Evolutionary conservation across 1,140 invertebrate genomes (phyloP).

Genomic region (Ostrea denselamellosa): DNA sequence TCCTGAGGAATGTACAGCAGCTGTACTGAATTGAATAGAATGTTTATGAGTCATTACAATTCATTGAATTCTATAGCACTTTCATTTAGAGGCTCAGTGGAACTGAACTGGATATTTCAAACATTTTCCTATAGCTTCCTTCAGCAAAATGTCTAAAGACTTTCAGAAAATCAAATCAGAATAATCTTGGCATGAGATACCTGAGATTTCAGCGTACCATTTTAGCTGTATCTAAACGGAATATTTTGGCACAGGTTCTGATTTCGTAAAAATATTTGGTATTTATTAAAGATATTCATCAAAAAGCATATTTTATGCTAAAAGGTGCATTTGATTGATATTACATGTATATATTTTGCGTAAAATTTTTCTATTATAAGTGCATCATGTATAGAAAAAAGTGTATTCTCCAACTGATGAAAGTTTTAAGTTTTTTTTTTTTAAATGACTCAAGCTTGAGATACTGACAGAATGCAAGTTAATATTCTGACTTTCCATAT

Average conservation of each 20-base stretch:
- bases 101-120: background rate
- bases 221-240: slow-evolving; percentile 2
- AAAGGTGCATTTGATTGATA: background rate
- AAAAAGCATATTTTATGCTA: background rate
- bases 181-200: background rate
- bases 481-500: too few species aligned
- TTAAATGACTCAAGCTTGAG: too few species aligned
- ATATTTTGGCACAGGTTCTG: slow-evolving; percentile 19
- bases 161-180: slow-evolving; percentile 32
- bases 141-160: background rate
- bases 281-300: slow-evolving; percentile 3
- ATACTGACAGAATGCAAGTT: too few species aligned
- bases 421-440: too few species aligned
- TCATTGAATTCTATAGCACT: background rate
- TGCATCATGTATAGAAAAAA: too few species aligned
- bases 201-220: background rate
- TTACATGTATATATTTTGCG: too few species aligned
- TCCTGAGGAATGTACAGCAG: background rate
- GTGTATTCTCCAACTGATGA: too few species aligned
- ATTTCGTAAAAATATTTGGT: background rate
- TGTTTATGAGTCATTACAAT: background rate
- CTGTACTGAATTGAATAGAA: background rate
- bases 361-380: too few species aligned
- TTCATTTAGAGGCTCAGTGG: background rate
- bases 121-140: background rate